A percentile compares a stretch with the other conserved stretches of the same genome.
Evolutionary conservation across 2,888 invertebrate species (phyloP).

Genomic region (Phortica okadai): DNA sequence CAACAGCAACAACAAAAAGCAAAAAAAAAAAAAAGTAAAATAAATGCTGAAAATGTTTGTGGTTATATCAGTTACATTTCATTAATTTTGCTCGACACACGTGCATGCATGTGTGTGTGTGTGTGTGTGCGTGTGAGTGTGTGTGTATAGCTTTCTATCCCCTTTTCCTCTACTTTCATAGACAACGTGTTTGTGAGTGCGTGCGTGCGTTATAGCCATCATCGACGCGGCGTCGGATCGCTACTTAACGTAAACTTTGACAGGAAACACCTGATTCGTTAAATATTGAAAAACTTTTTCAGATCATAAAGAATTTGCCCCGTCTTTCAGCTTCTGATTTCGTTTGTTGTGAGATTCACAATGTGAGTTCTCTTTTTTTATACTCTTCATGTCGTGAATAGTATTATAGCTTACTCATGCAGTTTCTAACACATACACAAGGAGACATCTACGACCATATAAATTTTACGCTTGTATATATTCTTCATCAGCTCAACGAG

Average conservation of each 20-base stretch:
- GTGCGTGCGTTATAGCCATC: slow-evolving; percentile 44
- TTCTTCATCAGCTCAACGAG: too few relatives aligned
- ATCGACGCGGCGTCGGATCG: slow-evolving; percentile 35
- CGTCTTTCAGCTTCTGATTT: background rate
- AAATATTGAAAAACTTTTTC: slow-evolving; percentile 65
- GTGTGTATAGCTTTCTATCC: slow-evolving; percentile 62
- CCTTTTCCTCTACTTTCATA: slow-evolving; percentile 51
- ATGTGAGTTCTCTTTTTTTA: too few relatives aligned
- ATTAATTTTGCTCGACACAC: background rate
- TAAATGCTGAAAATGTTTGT: slow-evolving; percentile 1
- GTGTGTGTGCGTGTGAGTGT: slow-evolving; percentile 19
- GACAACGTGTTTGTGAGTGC: slow-evolving; percentile 57
- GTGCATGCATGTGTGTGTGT: background rate
- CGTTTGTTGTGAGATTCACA: background rate
- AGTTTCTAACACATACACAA: too few relatives aligned
- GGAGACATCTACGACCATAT: too few relatives aligned
- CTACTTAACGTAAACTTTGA: slow-evolving; percentile 69
- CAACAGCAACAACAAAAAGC: background rate
- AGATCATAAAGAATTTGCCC: slow-evolving; percentile 27
- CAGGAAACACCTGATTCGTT: slow-evolving; percentile 71
- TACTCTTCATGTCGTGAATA: too few relatives aligned
- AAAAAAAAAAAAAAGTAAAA: background rate
- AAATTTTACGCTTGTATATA: too few relatives aligned
- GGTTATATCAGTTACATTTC: background rate
- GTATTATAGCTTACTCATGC: too few relatives aligned